These are phyloP conservation scores for Cephalopachus bancanus DNA, from an alignment of 2,797 vertebrate genomes.

Conservation along the genomic window DNA sequence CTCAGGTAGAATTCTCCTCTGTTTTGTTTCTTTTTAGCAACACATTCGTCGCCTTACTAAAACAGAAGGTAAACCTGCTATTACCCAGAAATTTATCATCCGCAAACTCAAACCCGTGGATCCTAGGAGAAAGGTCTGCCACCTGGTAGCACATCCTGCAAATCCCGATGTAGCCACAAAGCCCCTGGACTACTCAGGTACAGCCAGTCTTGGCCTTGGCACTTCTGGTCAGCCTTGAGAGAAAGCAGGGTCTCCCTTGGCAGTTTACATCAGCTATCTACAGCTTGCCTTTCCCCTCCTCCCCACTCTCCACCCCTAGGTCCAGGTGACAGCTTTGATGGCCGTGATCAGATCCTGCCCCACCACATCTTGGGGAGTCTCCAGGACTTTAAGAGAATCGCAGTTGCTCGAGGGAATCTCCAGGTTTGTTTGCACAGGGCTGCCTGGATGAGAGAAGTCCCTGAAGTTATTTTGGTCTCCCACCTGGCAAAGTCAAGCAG, in stretches of 20 bases:
- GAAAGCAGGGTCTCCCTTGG: not conserved
- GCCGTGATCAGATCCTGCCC: constrained; percentile 90
- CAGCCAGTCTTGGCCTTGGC: not conserved
- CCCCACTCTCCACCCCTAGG: constrained; percentile 78
- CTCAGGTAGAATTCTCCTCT: constrained; percentile 55
- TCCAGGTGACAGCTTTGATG: constrained; percentile 82
- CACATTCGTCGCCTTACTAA: constrained; percentile 83
- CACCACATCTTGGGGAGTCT: constrained; percentile 95
- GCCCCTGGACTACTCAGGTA: constrained; percentile 89
- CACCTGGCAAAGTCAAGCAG: not conserved
- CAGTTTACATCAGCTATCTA: not conserved
- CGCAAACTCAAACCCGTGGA: constrained; percentile 86
- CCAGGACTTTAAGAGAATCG: constrained; percentile 92
- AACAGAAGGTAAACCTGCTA: constrained; percentile 78
- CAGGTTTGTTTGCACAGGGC: constrained; percentile 87
- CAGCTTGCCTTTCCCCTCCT: not conserved
- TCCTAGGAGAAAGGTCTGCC: constrained; percentile 60
- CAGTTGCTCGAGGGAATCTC: constrained; percentile 90
- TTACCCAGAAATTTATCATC: constrained; percentile 83
- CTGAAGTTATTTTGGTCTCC: not conserved
- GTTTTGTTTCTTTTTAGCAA: constrained; percentile 87
- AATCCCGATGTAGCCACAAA: constrained; percentile 68
- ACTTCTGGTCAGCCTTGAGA: not conserved
- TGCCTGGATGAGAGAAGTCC: not conserved
- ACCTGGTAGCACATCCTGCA: constrained; percentile 84